phyloP scores from a whole-genome alignment of 2,113 vertebrate genomes.

The Pluvianellus socialis region DNA sequence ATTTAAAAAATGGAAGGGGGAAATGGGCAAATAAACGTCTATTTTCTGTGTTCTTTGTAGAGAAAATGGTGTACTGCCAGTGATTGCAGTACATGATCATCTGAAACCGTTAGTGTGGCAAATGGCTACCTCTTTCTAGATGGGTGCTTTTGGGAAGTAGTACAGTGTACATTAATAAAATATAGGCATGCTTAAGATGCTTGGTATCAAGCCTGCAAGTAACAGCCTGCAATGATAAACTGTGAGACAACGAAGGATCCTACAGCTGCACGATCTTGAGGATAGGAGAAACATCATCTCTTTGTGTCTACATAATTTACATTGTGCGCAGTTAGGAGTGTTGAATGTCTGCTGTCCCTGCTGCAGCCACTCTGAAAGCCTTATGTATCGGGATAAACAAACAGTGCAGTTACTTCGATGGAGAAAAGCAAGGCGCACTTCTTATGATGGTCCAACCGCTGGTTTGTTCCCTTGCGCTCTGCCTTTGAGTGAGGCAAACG shows the following conservation, averaged over 20 bases:
- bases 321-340: not conserved
- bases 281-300: not conserved
- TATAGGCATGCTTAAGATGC: not conserved
- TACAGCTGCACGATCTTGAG: not conserved
- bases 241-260: not conserved
- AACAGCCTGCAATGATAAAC: not conserved
- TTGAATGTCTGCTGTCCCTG: not conserved
- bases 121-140: not conserved
- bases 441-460: not conserved
- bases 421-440: fast-evolving
- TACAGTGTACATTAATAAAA: not conserved
- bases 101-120: not conserved
- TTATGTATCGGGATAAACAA: not conserved
- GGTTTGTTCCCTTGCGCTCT: not conserved
- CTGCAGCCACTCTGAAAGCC: not conserved
- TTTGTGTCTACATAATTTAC: not conserved
- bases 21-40: not conserved
- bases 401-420: not conserved
- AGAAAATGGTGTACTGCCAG: not conserved
- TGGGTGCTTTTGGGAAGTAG: not conserved
- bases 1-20: not conserved
- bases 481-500: not conserved
- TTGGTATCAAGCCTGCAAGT: not conserved
- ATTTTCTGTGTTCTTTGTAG: not conserved
- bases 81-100: not conserved